A percentile compares a stretch with the other conserved stretches of the same genome.
Conservation (phyloP, 1,140 invertebrate species). For the Thalassaphorura encarpata region DNA sequence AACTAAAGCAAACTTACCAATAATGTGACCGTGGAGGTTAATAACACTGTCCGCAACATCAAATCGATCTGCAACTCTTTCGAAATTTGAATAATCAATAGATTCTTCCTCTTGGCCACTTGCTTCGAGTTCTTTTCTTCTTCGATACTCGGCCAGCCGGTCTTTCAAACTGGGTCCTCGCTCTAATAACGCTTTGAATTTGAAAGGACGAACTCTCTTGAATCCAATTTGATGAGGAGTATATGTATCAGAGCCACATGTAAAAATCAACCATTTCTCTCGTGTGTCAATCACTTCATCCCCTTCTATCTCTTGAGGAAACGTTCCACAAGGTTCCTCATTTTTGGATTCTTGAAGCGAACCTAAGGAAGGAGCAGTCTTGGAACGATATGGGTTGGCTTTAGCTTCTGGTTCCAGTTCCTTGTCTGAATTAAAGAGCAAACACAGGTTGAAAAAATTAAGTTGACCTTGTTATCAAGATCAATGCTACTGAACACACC, state of each 20-base stretch:
- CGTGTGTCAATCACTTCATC: constrained; percentile 26
- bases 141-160: constrained; percentile 48
- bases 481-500: no score
- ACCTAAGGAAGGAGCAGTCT: background rate
- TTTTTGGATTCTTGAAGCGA: no score
- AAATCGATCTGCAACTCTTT: constrained; percentile 58
- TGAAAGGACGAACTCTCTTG: constrained; percentile 62
- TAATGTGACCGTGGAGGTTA: constrained; percentile 61
- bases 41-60: constrained; percentile 71
- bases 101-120: constrained; percentile 38
- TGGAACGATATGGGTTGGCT: no score
- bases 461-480: no score
- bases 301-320: constrained; percentile 24
- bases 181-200: constrained; percentile 57
- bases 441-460: no score
- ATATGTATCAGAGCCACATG: constrained; percentile 71
- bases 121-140: constrained; percentile 43
- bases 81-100: constrained; percentile 58
- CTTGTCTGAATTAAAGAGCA: no score
- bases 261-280: constrained; percentile 62
- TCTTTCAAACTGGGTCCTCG: constrained; percentile 58
- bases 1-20: background rate
- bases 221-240: constrained; percentile 79
- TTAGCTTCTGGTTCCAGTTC: no score
- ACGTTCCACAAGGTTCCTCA: no score